Evolutionary conservation across 2,797 vertebrate genomes (phyloP).

Genomic region (Chelmon rostratus): DNA sequence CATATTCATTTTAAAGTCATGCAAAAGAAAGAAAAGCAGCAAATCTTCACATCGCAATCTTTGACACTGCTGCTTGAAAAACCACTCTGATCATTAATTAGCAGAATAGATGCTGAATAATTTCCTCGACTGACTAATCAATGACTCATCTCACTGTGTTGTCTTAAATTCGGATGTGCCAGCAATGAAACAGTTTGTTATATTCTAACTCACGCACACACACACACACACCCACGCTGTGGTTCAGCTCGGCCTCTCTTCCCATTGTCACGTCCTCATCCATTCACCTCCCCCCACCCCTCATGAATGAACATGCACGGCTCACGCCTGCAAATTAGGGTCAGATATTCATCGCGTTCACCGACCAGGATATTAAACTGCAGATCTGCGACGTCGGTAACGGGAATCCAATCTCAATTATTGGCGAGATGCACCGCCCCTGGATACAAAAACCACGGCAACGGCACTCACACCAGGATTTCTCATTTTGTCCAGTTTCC

Average conservation of each 20-base stretch:
- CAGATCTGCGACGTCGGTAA: conserved; percentile 18
- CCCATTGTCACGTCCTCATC: conserved; percentile 30
- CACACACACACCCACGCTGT: not conserved
- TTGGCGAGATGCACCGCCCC: not conserved
- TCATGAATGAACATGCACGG: conserved; percentile 62
- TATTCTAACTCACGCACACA: too few relatives aligned
- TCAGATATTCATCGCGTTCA: conserved; percentile 61
- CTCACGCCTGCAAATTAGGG: conserved; percentile 72
- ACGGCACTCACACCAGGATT: conserved; percentile 10
- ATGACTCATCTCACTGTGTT: not conserved
- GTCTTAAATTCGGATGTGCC: not conserved
- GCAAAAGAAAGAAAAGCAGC: not conserved
- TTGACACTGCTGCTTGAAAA: too few relatives aligned
- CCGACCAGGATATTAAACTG: conserved; percentile 39
- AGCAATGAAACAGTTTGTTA: too few relatives aligned
- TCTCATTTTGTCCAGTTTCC: conserved; percentile 24
- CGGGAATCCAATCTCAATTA: conserved; percentile 22
- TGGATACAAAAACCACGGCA: conserved; percentile 47
- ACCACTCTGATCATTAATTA: too few relatives aligned
- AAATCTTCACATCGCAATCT: too few relatives aligned
- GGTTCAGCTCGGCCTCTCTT: not conserved
- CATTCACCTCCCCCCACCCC: conserved; percentile 59
- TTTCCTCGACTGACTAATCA: not conserved
- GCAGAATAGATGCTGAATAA: too few relatives aligned
- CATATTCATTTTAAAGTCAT: not conserved